Base-by-base conservation (phyloP, 2,888 invertebrate species). In the Meganola albula region DNA sequence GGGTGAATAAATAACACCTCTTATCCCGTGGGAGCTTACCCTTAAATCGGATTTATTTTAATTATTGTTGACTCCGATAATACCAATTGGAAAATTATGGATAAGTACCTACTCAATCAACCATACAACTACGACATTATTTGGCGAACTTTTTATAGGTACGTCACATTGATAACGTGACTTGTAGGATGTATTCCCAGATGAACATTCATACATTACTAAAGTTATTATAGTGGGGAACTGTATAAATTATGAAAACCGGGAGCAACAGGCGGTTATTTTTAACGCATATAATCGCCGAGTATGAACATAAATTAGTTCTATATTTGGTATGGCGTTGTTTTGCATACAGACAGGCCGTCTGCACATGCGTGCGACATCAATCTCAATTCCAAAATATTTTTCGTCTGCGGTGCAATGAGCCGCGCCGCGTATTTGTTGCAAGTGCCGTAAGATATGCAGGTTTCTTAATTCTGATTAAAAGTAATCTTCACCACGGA, bases 21-120 rank as follows among this genome's bases (percentile, higher is more conserved):
- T 85, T 85, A 85, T 85, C 85, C 83, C 85, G 84, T 85, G 85
- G 82, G 85, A 85, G 84, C 70, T 63, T 74, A 78, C 76, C 83
- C 84, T 78, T 73, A 83, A 79, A 76, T 80, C 76, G 75, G 79
- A 79, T 76, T 83, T 82, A 76, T 80, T 80, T 82, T 83, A 83
- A 83, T 85, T 83, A 82, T 83, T n/a, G 79, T 84, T 76, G 75
- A 83, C n/a, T n/a, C n/a, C 69, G 64, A 69, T 64, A 67, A 65
- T 64, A 59, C 59, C 56, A 54, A 61, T 59, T 59, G 61, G 64
- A 64, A 51, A n/a, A n/a, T n/a, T n/a, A n/a, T n/a, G n/a, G n/a
- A n/a, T n/a, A n/a, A n/a, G n/a, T n/a, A n/a, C n/a, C n/a, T n/a
- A n/a, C n/a, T n/a, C n/a, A n/a, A n/a, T n/a, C n/a, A n/a, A n/a